These are phyloP conservation scores for Triops longicaudatus DNA, from an alignment of 1,140 invertebrate species.

Conservation along the genomic window DNA sequence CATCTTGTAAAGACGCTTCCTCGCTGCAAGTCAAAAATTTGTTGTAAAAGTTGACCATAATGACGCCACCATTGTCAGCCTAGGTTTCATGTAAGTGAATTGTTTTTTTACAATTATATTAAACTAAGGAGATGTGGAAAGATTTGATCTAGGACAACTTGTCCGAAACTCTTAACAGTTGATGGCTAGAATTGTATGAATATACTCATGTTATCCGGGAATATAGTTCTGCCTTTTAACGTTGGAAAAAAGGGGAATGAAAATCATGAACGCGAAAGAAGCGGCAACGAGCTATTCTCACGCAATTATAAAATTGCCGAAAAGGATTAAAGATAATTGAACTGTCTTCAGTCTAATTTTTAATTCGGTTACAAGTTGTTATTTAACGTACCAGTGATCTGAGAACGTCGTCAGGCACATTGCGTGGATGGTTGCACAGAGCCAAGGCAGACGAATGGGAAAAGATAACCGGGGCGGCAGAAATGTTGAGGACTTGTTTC, in stretches of 20 bases:
- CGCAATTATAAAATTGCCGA: not conserved
- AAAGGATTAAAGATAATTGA: too few relatives aligned
- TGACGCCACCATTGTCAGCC: slow-evolving; percentile 34
- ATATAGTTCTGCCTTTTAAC: too few relatives aligned
- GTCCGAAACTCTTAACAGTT: too few relatives aligned
- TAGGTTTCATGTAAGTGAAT: slow-evolving; percentile 30
- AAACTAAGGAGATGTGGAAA: too few relatives aligned
- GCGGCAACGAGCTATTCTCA: too few relatives aligned
- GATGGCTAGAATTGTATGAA: too few relatives aligned
- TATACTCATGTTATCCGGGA: too few relatives aligned
- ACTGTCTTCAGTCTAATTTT: too few relatives aligned
- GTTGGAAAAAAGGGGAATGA: too few relatives aligned
- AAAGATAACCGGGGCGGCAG: slow-evolving; percentile 53
- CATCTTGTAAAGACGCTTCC: slow-evolving; percentile 59
- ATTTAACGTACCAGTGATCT: slow-evolving; percentile 41
- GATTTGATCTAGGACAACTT: too few relatives aligned
- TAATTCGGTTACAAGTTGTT: not conserved
- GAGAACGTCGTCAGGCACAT: slow-evolving; percentile 54
- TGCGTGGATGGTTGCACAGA: slow-evolving; percentile 48
- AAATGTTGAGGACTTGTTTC: slow-evolving; percentile 44
- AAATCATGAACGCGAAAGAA: too few relatives aligned
- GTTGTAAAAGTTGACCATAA: slow-evolving; percentile 37
- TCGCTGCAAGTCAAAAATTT: slow-evolving; percentile 38
- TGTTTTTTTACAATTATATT: too few relatives aligned
- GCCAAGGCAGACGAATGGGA: slow-evolving; percentile 53